phyloP scores from a whole-genome alignment of 2,113 vertebrate species.

The Melierax canorus region DNA sequence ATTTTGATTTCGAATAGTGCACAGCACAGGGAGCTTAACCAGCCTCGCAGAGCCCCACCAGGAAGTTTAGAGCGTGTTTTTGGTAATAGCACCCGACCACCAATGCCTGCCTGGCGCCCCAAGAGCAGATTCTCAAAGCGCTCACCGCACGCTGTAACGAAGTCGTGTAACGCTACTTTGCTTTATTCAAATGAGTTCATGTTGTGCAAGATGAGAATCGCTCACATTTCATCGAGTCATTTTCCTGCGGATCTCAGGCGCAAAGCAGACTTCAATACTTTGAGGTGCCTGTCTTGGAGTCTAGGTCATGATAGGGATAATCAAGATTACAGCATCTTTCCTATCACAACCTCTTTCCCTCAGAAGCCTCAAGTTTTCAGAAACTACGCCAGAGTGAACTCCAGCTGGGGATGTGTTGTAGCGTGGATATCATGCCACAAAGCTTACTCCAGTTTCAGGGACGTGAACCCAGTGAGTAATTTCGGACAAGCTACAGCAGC shows the following conservation, averaged over 20 bases:
- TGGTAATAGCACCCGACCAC: background rate
- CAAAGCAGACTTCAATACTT: background rate
- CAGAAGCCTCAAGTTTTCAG: background rate
- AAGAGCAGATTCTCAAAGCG: background rate
- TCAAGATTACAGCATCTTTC: background rate
- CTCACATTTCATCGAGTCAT: background rate
- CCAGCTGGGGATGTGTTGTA: background rate
- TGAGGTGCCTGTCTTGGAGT: background rate
- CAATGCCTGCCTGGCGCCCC: background rate
- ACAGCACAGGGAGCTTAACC: background rate
- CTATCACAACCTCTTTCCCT: background rate
- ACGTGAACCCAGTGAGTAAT: background rate
- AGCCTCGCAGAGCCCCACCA: background rate
- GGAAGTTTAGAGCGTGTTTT: fast-evolving
- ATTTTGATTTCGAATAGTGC: background rate
- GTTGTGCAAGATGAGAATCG: background rate
- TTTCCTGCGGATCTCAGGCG: background rate
- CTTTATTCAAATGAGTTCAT: background rate
- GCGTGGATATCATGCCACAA: background rate
- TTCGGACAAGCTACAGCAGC: slow-evolving; percentile 19
- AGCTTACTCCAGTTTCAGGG: background rate
- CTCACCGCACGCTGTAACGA: background rate
- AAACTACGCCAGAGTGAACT: fast-evolving
- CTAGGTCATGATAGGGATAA: background rate
- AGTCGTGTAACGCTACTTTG: background rate